A percentile compares a stretch with the other conserved stretches of the same genome.
These are phyloP conservation scores for Pteria penguin DNA, from an alignment of 2,888 invertebrate species.

Conservation along the genomic window DNA sequence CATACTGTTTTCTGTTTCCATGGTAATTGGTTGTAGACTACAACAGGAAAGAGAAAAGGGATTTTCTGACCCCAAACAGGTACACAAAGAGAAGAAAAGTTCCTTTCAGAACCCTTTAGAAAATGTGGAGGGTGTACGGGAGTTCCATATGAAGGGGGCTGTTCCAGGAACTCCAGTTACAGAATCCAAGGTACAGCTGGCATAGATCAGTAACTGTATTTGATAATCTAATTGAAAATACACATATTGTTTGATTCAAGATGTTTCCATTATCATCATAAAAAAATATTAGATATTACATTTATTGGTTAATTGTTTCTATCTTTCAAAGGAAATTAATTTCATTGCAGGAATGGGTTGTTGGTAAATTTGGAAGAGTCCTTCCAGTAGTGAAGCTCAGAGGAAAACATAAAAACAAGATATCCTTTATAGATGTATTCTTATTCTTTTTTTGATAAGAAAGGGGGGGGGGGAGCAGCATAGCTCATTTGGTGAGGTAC, in stretches of 20 bases:
- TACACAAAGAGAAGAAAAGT: conserved; percentile 10
- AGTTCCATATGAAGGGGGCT: conserved; percentile 60
- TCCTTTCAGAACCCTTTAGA: conserved; percentile 36
- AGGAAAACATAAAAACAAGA: conserved; percentile 61
- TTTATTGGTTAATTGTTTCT: no score
- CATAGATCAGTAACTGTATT: no score
- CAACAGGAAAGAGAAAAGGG: conserved; percentile 38
- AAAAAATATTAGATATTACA: no score
- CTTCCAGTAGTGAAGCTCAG: conserved; percentile 69
- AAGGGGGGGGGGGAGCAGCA: no score
- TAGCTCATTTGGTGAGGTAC: no score
- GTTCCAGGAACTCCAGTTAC: conserved; percentile 66
- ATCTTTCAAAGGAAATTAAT: no score
- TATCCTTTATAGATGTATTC: conserved; percentile 62
- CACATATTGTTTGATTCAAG: no score
- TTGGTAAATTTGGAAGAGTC: conserved; percentile 73
- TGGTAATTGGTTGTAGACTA: conserved; percentile 12
- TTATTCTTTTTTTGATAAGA: no score
- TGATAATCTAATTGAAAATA: no score
- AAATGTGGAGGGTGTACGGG: conserved; percentile 39
- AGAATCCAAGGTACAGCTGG: conserved; percentile 60
- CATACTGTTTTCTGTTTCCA: background rate
- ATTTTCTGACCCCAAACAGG: conserved; percentile 9
- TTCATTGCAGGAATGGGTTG: conserved; percentile 73
- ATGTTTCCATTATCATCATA: no score